These are phyloP conservation scores for Cichlasoma orientale DNA, from an alignment of 2,797 vertebrate species.

Conservation along the genomic window DNA sequence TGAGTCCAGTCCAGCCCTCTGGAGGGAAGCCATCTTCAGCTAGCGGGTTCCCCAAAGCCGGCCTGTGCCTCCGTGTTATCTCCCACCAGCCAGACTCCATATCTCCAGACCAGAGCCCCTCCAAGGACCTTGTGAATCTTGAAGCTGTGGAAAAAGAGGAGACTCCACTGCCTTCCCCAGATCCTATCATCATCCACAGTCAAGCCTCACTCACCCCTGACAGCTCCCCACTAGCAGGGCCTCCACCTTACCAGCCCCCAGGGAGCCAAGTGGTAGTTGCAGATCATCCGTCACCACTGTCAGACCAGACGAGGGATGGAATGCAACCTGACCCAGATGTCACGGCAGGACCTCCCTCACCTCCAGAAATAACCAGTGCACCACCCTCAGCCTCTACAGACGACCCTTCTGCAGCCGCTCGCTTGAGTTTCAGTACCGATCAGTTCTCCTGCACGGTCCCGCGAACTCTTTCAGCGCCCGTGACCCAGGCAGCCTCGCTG, in stretches of 20 bases:
- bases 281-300: background rate
- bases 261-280: background rate
- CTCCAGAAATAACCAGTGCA: background rate
- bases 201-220: conserved; percentile 50
- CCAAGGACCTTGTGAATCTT: conserved; percentile 56
- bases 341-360: background rate
- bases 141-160: conserved; percentile 46
- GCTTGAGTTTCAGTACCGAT: background rate
- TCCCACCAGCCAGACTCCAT: conserved; percentile 57
- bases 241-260: conserved; percentile 70
- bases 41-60: conserved; percentile 35
- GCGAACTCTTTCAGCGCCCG: conserved; percentile 28
- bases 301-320: background rate
- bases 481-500: background rate
- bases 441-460: conserved; percentile 25
- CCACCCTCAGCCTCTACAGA: background rate
- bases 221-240: conserved; percentile 57
- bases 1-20: conserved; percentile 63
- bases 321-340: background rate
- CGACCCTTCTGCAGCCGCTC: background rate
- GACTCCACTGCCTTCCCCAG: conserved; percentile 64
- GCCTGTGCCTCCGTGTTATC: conserved; percentile 65
- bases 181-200: conserved; percentile 76
- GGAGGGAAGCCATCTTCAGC: conserved; percentile 39
- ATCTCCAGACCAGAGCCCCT: conserved; percentile 67